Conservation (phyloP, 64 coral and sea anemone species). For the Montipora foliosa region DNA sequence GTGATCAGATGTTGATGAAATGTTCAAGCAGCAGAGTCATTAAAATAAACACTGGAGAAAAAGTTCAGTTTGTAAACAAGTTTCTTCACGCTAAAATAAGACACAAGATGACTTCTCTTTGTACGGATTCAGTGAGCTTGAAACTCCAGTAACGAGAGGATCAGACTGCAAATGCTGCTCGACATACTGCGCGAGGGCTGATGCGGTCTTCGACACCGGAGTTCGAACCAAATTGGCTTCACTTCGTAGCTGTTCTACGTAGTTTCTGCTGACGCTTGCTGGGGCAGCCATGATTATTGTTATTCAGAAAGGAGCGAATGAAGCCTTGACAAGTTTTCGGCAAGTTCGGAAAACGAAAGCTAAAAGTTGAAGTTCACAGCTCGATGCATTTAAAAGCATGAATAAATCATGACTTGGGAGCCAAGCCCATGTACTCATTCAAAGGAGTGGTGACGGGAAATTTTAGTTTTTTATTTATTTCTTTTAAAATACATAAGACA, state of each 20-base stretch:
- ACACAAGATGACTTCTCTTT: conserved; percentile 50
- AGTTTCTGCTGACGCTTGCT: conserved; percentile 40
- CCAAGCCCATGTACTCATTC: background rate
- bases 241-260: conserved; percentile 34
- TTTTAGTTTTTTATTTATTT: background rate
- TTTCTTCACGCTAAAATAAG: conserved; percentile 31
- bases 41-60: background rate
- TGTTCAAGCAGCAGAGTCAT: background rate
- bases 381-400: background rate
- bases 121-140: conserved; percentile 35
- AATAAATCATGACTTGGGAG: conserved; percentile 36
- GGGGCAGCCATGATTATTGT: conserved; percentile 25
- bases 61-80: background rate
- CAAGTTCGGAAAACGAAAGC: no score
- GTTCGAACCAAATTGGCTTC: conserved; percentile 21
- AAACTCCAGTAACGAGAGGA: conserved; percentile 44
- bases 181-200: conserved; percentile 14
- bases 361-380: background rate
- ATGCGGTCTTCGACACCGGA: conserved; percentile 25
- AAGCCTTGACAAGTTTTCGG: background rate
- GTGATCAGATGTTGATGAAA: background rate
- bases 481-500: background rate
- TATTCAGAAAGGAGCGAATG: background rate
- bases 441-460: background rate
- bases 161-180: conserved; percentile 15